Evolutionary conservation across 2,888 invertebrate species (phyloP).

Genomic region (Aethes cnicana): DNA sequence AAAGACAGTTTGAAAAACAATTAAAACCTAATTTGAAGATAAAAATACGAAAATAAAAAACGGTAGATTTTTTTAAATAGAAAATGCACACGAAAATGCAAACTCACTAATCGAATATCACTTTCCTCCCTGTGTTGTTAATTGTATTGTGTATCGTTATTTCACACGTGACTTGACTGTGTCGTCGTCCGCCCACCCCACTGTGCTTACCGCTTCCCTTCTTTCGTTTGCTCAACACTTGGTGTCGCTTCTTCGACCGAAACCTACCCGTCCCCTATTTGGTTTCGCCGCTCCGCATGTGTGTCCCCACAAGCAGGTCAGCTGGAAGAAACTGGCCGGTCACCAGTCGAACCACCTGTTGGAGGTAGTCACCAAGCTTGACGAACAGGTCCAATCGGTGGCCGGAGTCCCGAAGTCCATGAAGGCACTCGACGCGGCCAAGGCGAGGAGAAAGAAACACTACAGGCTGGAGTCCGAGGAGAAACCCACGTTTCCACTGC

Average conservation of each 20-base stretch:
- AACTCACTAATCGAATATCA: constrained; percentile 38
- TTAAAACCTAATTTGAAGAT: no score
- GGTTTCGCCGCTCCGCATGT: not conserved
- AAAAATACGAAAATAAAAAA: no score
- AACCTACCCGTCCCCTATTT: constrained; percentile 22
- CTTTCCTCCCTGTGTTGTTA: constrained; percentile 63
- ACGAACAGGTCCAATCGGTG: constrained; percentile 81
- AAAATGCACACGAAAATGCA: not conserved
- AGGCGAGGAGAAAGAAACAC: constrained; percentile 85
- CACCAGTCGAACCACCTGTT: constrained; percentile 84
- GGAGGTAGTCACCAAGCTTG: constrained; percentile 86
- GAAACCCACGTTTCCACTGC: constrained; percentile 89
- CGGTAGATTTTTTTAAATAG: no score
- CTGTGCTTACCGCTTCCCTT: constrained; percentile 21
- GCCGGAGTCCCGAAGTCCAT: constrained; percentile 61
- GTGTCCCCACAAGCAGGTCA: constrained; percentile 59
- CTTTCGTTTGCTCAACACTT: constrained; percentile 52
- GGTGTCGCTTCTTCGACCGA: constrained; percentile 51
- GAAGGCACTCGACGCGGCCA: constrained; percentile 83
- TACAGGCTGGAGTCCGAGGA: constrained; percentile 92
- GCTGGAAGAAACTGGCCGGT: constrained; percentile 86
- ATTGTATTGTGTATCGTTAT: constrained; percentile 65
- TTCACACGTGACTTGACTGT: constrained; percentile 59
- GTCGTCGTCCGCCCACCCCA: constrained; percentile 52
- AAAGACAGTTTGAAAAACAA: no score